Conservation (phyloP, 2,888 invertebrate genomes). For the Eumacrocentrus americanus region DNA sequence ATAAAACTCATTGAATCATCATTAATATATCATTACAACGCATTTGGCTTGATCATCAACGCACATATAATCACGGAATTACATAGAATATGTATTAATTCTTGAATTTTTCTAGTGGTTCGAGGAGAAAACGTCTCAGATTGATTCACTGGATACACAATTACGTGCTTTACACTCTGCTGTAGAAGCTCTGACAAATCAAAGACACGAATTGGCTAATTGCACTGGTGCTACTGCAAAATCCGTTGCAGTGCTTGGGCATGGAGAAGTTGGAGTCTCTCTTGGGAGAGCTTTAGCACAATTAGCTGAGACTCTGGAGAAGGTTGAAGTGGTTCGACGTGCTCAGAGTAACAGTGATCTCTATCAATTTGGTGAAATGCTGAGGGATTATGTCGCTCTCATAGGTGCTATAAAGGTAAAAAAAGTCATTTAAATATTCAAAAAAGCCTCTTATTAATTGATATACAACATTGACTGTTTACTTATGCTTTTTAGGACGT, state of each 20-base stretch:
- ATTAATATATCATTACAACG: background rate
- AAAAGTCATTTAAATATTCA: background rate
- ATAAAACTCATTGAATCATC: background rate
- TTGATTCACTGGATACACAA: constrained; percentile 89
- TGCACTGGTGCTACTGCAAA: constrained; percentile 85
- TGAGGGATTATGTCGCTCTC: constrained; percentile 92
- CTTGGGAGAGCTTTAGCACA: constrained; percentile 89
- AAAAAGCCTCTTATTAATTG: background rate
- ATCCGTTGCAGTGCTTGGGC: constrained; percentile 86
- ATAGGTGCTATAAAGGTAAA: constrained; percentile 86
- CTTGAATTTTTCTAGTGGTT: constrained; percentile 80
- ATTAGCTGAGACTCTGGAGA: constrained; percentile 75
- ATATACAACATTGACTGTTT: background rate
- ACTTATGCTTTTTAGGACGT: constrained; percentile 64
- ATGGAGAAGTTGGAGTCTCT: constrained; percentile 91
- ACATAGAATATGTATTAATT: constrained; percentile 4
- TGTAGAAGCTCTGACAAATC: constrained; percentile 84
- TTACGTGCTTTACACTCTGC: constrained; percentile 85
- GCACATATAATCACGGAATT: constrained; percentile 1
- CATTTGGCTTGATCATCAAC: constrained; percentile 12
- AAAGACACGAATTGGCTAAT: constrained; percentile 82
- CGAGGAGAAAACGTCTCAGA: constrained; percentile 91
- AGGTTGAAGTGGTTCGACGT: constrained; percentile 85
- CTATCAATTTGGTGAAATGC: constrained; percentile 89
- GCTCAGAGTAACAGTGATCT: constrained; percentile 96